Percentiles rank a stretch among this genome's conserved stretches.
Conservation (phyloP, 2,113 vertebrate genomes). For the Rhineura floridana region DNA sequence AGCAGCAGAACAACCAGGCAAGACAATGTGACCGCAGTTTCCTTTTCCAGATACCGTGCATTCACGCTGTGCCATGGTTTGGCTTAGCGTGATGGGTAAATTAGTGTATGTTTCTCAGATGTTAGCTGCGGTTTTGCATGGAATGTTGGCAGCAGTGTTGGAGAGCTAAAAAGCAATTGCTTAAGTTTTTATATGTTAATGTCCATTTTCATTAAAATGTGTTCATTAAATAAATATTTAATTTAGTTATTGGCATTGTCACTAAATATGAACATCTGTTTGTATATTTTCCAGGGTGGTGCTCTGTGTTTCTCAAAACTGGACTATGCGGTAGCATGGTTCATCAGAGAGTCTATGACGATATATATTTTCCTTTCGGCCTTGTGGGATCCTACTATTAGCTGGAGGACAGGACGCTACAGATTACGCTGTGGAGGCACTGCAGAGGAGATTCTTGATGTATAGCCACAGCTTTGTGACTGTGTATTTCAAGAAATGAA, state of each 20-base stretch:
- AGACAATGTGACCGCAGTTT: too few relatives aligned
- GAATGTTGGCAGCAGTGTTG: background rate
- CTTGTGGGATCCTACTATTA: conserved; percentile 97
- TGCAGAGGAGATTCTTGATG: conserved; percentile 95
- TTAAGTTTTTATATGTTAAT: background rate
- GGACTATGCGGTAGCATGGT: conserved; percentile 98
- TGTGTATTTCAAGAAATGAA: conserved; percentile 68
- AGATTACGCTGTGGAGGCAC: conserved; percentile 95
- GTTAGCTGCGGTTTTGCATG: background rate
- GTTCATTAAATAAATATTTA: background rate
- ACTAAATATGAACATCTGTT: conserved; percentile 17
- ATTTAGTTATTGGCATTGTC: conserved; percentile 9
- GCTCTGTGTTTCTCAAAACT: conserved; percentile 93
- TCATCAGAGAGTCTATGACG: conserved; percentile 98
- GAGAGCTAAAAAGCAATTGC: background rate
- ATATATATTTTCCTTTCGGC: conserved; percentile 99
- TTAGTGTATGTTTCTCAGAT: background rate
- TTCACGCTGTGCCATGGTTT: too few relatives aligned
- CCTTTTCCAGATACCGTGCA: too few relatives aligned
- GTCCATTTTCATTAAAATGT: background rate
- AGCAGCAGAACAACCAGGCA: too few relatives aligned
- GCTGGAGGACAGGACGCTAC: conserved; percentile 97
- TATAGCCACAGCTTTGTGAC: conserved; percentile 79
- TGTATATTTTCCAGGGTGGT: conserved; percentile 79
- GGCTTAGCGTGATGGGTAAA: too few relatives aligned